Conservation (phyloP, 2,888 invertebrate genomes). For the Epsilonema sp. region DNA sequence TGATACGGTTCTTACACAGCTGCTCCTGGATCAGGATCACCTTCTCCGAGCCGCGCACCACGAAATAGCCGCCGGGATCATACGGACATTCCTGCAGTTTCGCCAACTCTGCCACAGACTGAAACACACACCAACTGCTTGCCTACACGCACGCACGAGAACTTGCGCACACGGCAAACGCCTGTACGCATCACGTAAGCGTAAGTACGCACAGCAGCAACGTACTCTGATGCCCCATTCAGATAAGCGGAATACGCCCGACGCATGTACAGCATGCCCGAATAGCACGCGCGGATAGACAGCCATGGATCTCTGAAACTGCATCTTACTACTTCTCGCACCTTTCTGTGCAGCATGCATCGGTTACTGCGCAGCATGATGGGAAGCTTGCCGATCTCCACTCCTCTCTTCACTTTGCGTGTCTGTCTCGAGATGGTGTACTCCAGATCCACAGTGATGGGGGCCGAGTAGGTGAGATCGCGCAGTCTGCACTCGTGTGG, state of each 20-base stretch:
- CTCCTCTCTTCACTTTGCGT: constrained; percentile 38
- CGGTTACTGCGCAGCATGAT: constrained; percentile 87
- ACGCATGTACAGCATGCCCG: too few species aligned
- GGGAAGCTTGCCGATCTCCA: constrained; percentile 52
- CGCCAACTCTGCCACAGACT: constrained; percentile 64
- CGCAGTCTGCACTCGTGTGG: constrained; percentile 52
- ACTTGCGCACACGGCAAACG: too few species aligned
- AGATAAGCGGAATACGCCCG: too few species aligned
- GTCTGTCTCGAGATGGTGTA: constrained; percentile 78
- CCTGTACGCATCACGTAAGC: too few species aligned
- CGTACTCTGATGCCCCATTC: too few species aligned
- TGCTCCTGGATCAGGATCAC: constrained; percentile 89
- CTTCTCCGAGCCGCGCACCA: constrained; percentile 55
- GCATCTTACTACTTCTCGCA: too few species aligned
- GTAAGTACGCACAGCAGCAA: too few species aligned
- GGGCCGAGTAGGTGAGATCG: constrained; percentile 92
- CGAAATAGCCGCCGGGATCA: constrained; percentile 98
- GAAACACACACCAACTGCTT: too few species aligned
- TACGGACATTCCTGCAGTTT: constrained; percentile 89
- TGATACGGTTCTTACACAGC: constrained; percentile 83
- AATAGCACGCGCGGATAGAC: too few species aligned
- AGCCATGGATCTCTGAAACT: too few species aligned
- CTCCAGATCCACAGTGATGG: constrained; percentile 90
- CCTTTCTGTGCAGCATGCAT: too few species aligned
- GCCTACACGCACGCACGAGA: too few species aligned